Evolutionary conservation across 2,113 vertebrate genomes (phyloP).

Genomic region (Elephantulus edwardii): DNA sequence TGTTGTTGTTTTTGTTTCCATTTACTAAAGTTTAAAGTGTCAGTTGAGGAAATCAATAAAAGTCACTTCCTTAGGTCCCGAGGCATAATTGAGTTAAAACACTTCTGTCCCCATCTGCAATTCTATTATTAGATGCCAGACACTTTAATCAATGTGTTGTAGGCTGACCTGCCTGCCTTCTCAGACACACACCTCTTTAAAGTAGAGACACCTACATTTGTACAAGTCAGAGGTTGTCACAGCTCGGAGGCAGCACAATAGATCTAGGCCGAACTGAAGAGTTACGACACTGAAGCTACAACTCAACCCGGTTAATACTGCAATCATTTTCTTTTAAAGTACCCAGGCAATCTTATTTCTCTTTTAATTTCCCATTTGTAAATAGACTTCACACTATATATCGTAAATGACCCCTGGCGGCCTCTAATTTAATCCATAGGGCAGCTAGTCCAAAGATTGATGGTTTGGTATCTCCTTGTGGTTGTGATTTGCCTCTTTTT

Average conservation of each 20-base stretch:
- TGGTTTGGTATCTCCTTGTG: no score
- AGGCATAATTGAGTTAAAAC: constrained; percentile 71
- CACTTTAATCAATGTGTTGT: constrained; percentile 57
- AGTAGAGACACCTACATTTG: constrained; percentile 20
- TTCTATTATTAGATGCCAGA: constrained; percentile 55
- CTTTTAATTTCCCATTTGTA: neutral
- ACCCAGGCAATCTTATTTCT: neutral
- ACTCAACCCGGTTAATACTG: neutral
- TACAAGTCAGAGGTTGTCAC: constrained; percentile 41
- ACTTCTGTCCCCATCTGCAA: constrained; percentile 58
- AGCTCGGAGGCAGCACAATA: neutral
- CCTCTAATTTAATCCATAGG: no score
- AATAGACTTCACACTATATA: neutral
- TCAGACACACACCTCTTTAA: neutral
- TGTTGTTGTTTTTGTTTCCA: neutral
- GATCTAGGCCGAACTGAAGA: neutral
- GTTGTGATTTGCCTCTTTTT: no score
- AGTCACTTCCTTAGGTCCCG: constrained; percentile 59
- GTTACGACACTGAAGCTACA: neutral
- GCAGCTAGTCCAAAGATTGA: no score
- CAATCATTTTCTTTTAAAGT: neutral
- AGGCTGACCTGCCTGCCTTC: neutral
- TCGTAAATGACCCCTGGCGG: no score
- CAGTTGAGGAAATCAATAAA: constrained; percentile 58
- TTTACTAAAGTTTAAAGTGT: constrained; percentile 46